These are phyloP conservation scores for Chrysolina americana DNA, from an alignment of 2,888 invertebrate genomes.

Conservation along the genomic window DNA sequence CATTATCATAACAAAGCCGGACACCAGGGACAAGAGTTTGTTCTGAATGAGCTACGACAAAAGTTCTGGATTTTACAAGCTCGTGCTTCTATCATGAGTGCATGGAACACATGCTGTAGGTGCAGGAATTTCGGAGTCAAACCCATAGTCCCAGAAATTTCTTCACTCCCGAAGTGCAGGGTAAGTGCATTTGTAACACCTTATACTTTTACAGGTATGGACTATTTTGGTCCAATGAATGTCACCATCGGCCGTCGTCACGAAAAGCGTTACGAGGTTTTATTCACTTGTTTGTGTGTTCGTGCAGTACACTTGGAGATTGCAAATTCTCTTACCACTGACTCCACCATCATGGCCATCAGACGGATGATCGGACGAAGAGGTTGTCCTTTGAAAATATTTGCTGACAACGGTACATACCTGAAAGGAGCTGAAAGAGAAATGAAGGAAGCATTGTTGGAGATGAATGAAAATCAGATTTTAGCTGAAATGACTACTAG, in stretches of 20 bases:
- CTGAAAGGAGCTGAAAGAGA: background rate
- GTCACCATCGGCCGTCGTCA: background rate
- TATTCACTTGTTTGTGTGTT: background rate
- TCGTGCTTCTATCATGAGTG: background rate
- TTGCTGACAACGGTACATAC: background rate
- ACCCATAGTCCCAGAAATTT: conserved; percentile 1
- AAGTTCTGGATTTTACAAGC: conserved; percentile 1
- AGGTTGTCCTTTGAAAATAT: background rate
- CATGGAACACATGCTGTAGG: background rate
- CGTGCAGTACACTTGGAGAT: background rate
- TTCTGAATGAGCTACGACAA: background rate
- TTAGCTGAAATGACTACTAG: background rate
- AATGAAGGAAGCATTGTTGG: background rate
- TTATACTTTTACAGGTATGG: background rate
- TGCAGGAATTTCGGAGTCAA: background rate
- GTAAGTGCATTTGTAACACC: background rate
- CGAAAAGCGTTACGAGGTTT: background rate
- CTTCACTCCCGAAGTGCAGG: background rate
- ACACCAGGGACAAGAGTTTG: background rate
- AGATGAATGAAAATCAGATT: background rate
- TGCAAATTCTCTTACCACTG: background rate
- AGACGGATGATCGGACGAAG: background rate
- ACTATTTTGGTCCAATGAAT: background rate
- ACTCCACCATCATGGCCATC: conserved; percentile 1
- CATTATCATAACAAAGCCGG: conserved; percentile 3